Conservation (phyloP, 2,888 invertebrate genomes). For the Napeogenes sylphis region DNA sequence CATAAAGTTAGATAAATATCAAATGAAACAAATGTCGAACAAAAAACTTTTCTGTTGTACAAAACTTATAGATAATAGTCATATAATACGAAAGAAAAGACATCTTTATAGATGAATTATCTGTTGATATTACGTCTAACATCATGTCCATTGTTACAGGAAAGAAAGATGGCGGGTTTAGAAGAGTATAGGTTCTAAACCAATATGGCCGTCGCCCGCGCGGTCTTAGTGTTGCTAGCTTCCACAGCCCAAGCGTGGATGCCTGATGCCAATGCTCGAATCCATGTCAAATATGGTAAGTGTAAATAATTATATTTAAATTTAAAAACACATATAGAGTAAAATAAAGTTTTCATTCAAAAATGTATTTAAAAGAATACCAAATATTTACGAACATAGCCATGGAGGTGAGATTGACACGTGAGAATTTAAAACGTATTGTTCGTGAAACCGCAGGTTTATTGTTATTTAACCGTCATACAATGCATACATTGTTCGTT, state of each 20-base stretch:
- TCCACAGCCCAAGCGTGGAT: conserved; percentile 82
- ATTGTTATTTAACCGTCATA: conserved; percentile 63
- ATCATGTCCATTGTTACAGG: conserved; percentile 50
- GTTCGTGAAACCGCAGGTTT: conserved; percentile 61
- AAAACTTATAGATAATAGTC: no score
- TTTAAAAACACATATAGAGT: neutral
- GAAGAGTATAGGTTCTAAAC: conserved; percentile 58
- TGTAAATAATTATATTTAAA: neutral
- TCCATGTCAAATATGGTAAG: conserved; percentile 82
- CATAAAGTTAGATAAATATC: no score
- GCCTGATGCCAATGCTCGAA: conserved; percentile 83
- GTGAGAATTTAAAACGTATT: conserved; percentile 65
- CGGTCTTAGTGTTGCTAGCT: conserved; percentile 76
- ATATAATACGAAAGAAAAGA: no score
- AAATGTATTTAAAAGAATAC: no score
- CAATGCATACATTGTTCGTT: conserved; percentile 58
- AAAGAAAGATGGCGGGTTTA: conserved; percentile 62
- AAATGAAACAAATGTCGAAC: no score
- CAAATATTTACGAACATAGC: neutral
- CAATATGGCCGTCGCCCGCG: conserved; percentile 73
- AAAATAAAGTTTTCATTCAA: no score
- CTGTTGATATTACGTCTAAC: conserved; percentile 5
- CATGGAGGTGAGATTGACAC: conserved; percentile 43
- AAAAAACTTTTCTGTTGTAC: no score
- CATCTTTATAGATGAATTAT: no score